Evolutionary conservation across 2,888 invertebrate genomes (phyloP).

Genomic region (Pyrrhosoma nymphula): DNA sequence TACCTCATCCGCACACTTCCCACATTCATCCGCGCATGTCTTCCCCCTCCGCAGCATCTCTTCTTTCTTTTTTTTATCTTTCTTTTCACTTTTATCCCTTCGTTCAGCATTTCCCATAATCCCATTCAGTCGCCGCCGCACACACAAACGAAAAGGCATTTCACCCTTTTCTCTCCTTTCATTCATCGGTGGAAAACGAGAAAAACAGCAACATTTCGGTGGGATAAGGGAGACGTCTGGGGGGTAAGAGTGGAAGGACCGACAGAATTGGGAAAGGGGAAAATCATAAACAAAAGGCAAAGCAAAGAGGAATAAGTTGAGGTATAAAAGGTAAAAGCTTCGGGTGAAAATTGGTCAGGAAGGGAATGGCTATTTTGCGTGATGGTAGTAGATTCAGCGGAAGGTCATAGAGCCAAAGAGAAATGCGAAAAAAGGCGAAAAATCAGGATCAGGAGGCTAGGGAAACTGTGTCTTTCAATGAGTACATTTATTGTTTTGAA

Average conservation of each 20-base stretch:
- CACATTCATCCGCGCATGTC: not conserved
- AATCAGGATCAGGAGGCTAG: not conserved
- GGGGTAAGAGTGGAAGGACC: not conserved
- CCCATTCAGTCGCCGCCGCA: not conserved
- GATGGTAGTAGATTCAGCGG: too few relatives aligned
- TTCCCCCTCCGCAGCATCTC: not conserved
- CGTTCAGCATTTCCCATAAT: constrained; percentile 17
- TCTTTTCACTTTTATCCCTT: not conserved
- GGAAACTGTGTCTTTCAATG: not conserved
- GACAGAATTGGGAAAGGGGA: not conserved
- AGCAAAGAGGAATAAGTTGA: not conserved
- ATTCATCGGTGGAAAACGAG: not conserved
- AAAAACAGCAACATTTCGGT: not conserved
- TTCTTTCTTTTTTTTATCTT: not conserved
- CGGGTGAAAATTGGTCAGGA: too few relatives aligned
- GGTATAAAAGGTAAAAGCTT: not conserved
- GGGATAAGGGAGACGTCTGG: not conserved
- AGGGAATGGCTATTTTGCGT: too few relatives aligned
- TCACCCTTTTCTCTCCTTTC: not conserved
- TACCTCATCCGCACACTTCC: constrained; percentile 20
- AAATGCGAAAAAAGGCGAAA: not conserved
- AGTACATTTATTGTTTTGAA: too few relatives aligned
- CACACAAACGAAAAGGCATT: not conserved
- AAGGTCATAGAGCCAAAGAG: too few relatives aligned
- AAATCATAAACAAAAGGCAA: not conserved